Base-by-base conservation (phyloP, 2,113 vertebrate genomes). In the Gymnobelideus leadbeateri region DNA sequence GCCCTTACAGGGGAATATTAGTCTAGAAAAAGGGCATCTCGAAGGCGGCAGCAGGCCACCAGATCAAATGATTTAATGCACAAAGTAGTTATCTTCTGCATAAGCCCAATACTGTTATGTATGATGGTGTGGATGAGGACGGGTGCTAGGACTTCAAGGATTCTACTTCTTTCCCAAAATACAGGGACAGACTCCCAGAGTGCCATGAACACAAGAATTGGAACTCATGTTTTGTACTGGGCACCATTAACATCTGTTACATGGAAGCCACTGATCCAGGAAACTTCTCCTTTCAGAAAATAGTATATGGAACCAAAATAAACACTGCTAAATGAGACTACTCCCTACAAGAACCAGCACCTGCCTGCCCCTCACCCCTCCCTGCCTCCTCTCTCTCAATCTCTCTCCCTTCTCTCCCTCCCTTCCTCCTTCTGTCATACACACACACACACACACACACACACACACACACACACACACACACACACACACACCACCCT, bases 301-400 rank as follows among this genome's bases (percentile, higher is more conserved):
- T 49, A 26, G 91, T 0, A 53, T 53, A 93, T 43, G 94, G 96
- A 90, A 94, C 77, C 94, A 97, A 95, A 95, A 95, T 49, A 26
- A 26, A 92, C 0, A 95, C 96, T 95, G n/a, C 93, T 0, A 0
- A 96, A 47, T 84, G 92, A 95, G 10, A 94, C 50, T 93, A 91
- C 19, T 28, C 94, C 95, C 92, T 94, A 8, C 0, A 0, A 95
- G 97, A 96, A 3, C 57, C 0, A 1, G 0, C 19, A 3, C 52
- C 16, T 52, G 52, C 52, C 52, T 52, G 16, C 25, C 26, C 8
- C 5, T 31, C 61, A 2, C 31, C 31, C 31, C 3, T 8, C 53
- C 26, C 10, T 28, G 9, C 31, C 25, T 10, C 11, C 57, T 31
- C 10, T 31, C 28, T 61, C 28, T 31, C 28, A 11, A 2, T 37